Conservation (phyloP, 2,113 vertebrate genomes). For the Platysteira castanea region DNA sequence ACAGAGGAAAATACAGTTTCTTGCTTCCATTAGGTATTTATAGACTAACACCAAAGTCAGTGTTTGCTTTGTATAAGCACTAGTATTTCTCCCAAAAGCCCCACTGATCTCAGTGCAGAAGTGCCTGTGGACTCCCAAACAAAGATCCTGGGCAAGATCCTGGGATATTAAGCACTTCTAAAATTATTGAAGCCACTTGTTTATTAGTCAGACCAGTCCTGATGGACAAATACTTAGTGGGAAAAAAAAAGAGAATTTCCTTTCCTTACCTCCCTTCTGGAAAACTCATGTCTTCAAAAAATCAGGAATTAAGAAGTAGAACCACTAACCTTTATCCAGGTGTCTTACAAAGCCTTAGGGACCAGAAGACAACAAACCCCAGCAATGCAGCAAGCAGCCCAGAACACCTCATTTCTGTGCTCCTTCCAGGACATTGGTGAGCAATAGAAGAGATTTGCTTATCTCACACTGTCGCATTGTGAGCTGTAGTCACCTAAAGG, state of each 20-base stretch:
- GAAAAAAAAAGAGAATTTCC: not conserved
- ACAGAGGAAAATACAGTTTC: not conserved
- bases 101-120: not conserved
- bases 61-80: not conserved
- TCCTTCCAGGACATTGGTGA: not conserved
- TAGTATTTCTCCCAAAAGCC: not conserved
- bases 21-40: not conserved
- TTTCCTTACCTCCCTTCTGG: rapidly evolving
- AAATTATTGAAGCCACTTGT: not conserved
- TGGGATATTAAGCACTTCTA: not conserved
- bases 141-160: not conserved
- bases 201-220: not conserved
- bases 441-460: not conserved
- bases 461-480: not conserved
- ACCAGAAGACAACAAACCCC: not conserved
- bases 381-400: not conserved
- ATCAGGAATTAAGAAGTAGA: not conserved
- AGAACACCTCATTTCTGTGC: not conserved
- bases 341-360: not conserved
- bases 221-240: not conserved
- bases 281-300: not conserved
- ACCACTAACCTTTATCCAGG: not conserved
- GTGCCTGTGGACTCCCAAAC: not conserved
- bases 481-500: not conserved
- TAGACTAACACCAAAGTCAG: not conserved